Conservation (phyloP, 2,888 invertebrate genomes). For the Prosopocoilus inquinatus region DNA sequence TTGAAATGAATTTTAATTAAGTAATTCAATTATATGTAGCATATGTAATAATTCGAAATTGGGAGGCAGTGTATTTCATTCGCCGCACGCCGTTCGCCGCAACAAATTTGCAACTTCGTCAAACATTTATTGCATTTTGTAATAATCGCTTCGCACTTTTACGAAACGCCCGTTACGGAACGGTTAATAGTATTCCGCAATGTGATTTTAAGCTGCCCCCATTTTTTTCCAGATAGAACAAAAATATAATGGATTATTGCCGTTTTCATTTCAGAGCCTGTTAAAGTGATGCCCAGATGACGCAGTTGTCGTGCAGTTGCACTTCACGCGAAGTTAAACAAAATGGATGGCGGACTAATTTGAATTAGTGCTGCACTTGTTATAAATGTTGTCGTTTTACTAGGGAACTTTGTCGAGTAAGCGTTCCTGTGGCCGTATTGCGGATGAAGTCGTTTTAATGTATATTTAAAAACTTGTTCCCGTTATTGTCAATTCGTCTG, state of each 20-base stretch:
- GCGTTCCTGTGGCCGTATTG: slow-evolving; percentile 10
- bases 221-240: too few relatives aligned
- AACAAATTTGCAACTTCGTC: not conserved
- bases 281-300: slow-evolving; percentile 10
- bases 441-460: slow-evolving; percentile 9
- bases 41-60: not conserved
- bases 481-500: not conserved
- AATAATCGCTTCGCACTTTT: too few relatives aligned
- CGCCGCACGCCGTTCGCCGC: not conserved
- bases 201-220: too few relatives aligned
- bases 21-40: not conserved
- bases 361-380: slow-evolving; percentile 19
- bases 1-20: slow-evolving; percentile 1
- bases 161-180: too few relatives aligned
- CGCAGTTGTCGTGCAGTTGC: slow-evolving; percentile 14
- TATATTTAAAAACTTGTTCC: slow-evolving; percentile 1
- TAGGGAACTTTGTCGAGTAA: slow-evolving; percentile 4
- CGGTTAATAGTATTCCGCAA: too few relatives aligned
- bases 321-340: slow-evolving; percentile 17
- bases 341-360: slow-evolving; percentile 15
- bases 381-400: slow-evolving; percentile 11
- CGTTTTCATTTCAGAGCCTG: not conserved
- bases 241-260: not conserved
- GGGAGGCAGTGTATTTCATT: not conserved
- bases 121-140: not conserved